Evolutionary conservation across 2,888 invertebrate genomes (phyloP), one percentile per base, ranked within the genome.

Genomic region (Thalpophila matura): DNA sequence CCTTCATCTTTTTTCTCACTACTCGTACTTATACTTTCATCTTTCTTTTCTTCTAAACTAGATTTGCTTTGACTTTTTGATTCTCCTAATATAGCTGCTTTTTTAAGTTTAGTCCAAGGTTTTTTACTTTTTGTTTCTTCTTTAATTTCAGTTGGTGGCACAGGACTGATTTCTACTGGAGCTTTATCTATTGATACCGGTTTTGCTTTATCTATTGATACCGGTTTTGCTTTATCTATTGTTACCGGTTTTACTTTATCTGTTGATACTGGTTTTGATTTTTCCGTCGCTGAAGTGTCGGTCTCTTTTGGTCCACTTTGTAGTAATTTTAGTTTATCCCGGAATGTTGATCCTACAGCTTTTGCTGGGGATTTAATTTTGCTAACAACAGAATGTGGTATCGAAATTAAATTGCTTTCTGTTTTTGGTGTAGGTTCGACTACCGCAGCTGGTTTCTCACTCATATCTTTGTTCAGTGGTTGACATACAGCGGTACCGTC

Each of bases 41-140:
- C 87, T 70, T 86, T 86, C 62, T 89, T 89, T 70, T 91, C 91
- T 45, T 94, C 93, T 83, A 85, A 16, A 77, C 89, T 91, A 78
- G 89, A 84, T 83, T 90, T 91, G 75, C 87, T 92, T 80, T 88
- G 88, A 69, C 84, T 91, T 85, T 94, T 95, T 27, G 94, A 86
- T 55, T 95, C 96, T 35, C 96, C 95, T 79, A 96, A 90, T 73
- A 96, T 96, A 33, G 96, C 94, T 12, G 98, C 98, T 86, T 97
- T 96, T 87, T 97, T 98, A 40, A 98, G 91, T 92, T 97, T 97
- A 12, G 96, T 96, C 98, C 98, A 98, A 1, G 97, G 96, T 79
- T 96, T 96, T 82, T 96, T 96, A 45, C 81, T 89, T 77, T 90
- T 95, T 10, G 87, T 77, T 43, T 93, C 92, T 46, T 92, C 92